These are phyloP conservation scores for Silurus aristotelis DNA, from an alignment of 2,797 vertebrate species.

Conservation along the genomic window DNA sequence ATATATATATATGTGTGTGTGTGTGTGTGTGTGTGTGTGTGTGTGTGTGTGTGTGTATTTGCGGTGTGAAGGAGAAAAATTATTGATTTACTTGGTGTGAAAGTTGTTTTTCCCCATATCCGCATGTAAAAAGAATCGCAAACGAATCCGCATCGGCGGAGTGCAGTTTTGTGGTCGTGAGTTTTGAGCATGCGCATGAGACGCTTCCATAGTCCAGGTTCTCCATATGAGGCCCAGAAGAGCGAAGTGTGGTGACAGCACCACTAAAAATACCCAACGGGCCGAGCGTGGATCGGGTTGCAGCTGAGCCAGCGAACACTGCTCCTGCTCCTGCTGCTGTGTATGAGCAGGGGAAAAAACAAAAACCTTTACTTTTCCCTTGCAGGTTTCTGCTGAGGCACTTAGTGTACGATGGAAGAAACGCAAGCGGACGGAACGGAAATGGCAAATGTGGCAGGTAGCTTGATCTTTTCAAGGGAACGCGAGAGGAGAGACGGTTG, in stretches of 20 bases:
- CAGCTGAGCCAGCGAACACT: constrained; percentile 57
- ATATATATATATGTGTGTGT: background rate
- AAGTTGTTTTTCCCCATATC: background rate
- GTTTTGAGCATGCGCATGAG: background rate
- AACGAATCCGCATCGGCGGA: background rate
- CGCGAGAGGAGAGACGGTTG: background rate
- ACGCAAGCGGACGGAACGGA: constrained; percentile 41
- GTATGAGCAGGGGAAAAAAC: constrained; percentile 37
- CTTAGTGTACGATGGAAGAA: constrained; percentile 52
- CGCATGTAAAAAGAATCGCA: background rate
- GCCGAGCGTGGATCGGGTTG: constrained; percentile 55
- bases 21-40: background rate
- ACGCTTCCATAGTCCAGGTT: constrained; percentile 25
- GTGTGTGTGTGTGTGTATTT: background rate
- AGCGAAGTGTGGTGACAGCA: constrained; percentile 45
- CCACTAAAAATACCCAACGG: constrained; percentile 62
- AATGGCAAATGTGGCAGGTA: constrained; percentile 56
- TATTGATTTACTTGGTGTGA: background rate
- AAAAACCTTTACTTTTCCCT: constrained; percentile 41
- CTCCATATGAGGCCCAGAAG: constrained; percentile 59
- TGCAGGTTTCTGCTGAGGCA: constrained; percentile 43
- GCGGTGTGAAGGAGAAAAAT: background rate
- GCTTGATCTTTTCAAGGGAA: background rate
- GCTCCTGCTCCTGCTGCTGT: background rate
- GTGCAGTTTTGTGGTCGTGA: constrained; percentile 2